Conservation (phyloP, 2,888 invertebrate genomes). For the Hymenopus coronatus region DNA sequence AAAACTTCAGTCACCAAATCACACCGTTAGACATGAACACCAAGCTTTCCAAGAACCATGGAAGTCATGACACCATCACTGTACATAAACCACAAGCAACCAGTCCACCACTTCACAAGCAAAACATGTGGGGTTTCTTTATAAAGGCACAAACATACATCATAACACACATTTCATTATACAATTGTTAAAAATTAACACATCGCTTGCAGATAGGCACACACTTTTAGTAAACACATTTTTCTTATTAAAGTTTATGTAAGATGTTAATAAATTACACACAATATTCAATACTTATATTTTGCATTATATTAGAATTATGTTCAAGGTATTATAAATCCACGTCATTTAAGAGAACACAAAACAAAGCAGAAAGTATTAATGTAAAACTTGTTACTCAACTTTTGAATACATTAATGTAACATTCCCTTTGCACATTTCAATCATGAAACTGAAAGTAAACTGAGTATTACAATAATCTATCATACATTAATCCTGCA, state of each 20-base stretch:
- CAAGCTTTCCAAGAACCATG: background rate
- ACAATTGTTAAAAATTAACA: background rate
- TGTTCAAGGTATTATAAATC: background rate
- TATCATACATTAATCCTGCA: too few relatives aligned
- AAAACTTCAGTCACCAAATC: background rate
- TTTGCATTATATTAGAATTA: background rate
- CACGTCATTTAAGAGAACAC: background rate
- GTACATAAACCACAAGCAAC: slow-evolving; percentile 21
- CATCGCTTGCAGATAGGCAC: background rate
- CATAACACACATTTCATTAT: background rate
- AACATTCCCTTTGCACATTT: background rate
- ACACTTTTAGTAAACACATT: background rate
- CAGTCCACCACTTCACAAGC: slow-evolving; percentile 22
- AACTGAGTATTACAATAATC: background rate
- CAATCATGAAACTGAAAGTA: background rate
- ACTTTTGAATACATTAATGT: background rate
- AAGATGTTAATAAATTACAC: background rate
- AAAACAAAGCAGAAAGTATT: background rate
- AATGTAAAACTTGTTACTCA: background rate
- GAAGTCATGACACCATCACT: background rate
- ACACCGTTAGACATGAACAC: slow-evolving; percentile 6
- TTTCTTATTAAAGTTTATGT: background rate
- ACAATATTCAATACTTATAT: background rate
- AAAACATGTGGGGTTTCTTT: background rate
- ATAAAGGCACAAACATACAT: background rate